A percentile compares a stretch with the other conserved stretches of the same genome.
These are phyloP conservation scores for Stegodyphus dumicola DNA, from an alignment of 1,140 invertebrate genomes.

Conservation along the genomic window DNA sequence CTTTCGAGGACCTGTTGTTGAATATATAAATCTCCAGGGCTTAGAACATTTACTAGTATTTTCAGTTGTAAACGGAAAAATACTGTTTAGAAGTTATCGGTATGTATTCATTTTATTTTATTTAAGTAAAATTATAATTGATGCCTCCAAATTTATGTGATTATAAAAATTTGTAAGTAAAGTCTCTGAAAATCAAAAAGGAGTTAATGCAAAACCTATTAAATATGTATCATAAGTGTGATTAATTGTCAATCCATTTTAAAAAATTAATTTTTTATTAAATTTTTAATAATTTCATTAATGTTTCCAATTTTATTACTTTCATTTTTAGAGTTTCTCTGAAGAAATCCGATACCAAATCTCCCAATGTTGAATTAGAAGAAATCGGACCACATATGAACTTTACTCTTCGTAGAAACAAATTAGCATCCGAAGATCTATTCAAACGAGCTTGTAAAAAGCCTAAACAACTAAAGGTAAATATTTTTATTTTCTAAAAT, in stretches of 20 bases:
- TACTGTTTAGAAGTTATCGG: constrained; percentile 89
- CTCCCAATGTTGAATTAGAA: constrained; percentile 89
- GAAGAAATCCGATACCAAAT: constrained; percentile 86
- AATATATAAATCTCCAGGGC: constrained; percentile 86
- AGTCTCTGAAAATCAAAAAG: no score
- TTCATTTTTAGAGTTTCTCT: constrained; percentile 77
- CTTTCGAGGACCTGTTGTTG: constrained; percentile 87
- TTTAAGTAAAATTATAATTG: no score
- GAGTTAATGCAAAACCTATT: no score
- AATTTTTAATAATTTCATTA: background rate
- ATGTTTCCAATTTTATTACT: background rate
- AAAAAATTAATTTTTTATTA: constrained; percentile 55
- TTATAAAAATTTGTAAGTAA: no score
- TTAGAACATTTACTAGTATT: constrained; percentile 93
- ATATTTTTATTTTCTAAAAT: no score
- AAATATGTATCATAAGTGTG: no score
- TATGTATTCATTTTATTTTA: constrained; percentile 65
- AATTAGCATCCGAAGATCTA: constrained; percentile 89
- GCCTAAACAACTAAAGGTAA: constrained; percentile 84
- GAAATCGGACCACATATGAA: constrained; percentile 96
- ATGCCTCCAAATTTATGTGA: no score
- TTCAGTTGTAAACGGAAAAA: constrained; percentile 82
- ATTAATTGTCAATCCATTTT: constrained; percentile 17
- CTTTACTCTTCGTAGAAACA: constrained; percentile 84
- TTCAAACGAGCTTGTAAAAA: constrained; percentile 88